phyloP scores from a whole-genome alignment of 2,113 vertebrate species.

The Phyllostomus discolor region DNA sequence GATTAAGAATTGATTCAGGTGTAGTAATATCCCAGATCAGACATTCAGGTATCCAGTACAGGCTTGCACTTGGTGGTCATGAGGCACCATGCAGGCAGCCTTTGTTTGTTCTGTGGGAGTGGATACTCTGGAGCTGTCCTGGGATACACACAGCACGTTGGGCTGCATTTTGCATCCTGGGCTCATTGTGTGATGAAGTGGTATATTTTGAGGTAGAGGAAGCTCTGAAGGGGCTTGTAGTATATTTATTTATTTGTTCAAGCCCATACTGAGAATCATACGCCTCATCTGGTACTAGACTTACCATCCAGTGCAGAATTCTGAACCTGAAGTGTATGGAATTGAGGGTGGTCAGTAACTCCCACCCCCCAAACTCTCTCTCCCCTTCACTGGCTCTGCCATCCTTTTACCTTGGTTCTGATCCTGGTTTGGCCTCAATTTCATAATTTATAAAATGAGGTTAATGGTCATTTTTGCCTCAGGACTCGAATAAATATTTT shows the following conservation, averaged over 20 bases:
- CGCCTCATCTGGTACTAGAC: not conserved
- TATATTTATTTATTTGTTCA: not conserved
- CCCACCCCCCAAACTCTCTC: accelerated
- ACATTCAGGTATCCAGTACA: not conserved
- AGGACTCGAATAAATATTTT: not conserved
- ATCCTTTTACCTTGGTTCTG: not conserved
- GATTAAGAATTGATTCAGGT: slow-evolving; percentile 56
- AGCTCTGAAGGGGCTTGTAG: not conserved
- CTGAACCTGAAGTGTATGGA: not conserved
- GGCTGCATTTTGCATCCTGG: not conserved
- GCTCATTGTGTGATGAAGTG: not conserved
- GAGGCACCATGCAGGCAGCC: not conserved
- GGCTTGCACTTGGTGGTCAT: not conserved
- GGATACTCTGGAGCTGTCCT: not conserved
- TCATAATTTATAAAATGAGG: not conserved
- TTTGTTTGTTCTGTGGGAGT: not conserved
- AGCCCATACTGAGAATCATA: not conserved
- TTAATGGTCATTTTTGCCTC: not conserved
- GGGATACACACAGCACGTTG: not conserved
- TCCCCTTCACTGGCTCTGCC: not conserved
- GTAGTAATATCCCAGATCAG: slow-evolving; percentile 41
- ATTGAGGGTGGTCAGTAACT: not conserved
- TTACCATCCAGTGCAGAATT: not conserved
- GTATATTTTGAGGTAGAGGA: not conserved
- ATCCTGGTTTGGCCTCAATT: not conserved